These are phyloP conservation scores for Polydrusus cervinus DNA, from an alignment of 2,888 invertebrate genomes.

Conservation along the genomic window DNA sequence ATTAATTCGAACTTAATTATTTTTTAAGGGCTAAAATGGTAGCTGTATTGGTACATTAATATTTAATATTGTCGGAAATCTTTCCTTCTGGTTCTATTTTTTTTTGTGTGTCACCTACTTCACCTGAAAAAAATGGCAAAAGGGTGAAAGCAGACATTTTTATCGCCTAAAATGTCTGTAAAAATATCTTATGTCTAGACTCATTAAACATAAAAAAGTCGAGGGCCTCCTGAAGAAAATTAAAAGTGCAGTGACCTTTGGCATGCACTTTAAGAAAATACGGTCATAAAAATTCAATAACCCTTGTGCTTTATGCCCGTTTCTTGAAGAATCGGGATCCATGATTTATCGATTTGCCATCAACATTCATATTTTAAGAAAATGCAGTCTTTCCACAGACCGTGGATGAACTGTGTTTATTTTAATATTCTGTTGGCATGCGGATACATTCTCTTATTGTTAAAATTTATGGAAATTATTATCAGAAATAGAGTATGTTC, in stretches of 20 bases:
- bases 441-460: constrained; percentile 7
- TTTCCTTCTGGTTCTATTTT: no score
- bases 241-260: constrained; percentile 33
- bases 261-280: constrained; percentile 42
- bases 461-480: not conserved
- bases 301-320: constrained; percentile 30
- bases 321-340: constrained; percentile 25
- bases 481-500: not conserved
- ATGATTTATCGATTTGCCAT: constrained; percentile 41
- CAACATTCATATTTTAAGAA: constrained; percentile 38
- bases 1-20: no score
- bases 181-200: not conserved
- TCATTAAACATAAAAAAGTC: not conserved
- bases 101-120: no score
- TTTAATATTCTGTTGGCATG: constrained; percentile 20
- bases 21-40: no score
- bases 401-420: constrained; percentile 8
- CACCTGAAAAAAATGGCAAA: no score
- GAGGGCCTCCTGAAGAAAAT: constrained; percentile 4
- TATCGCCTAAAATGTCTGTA: no score
- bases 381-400: constrained; percentile 12
- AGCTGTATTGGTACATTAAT: no score
- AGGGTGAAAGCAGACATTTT: no score
- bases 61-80: no score
- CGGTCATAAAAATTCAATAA: constrained; percentile 39